These are phyloP conservation scores for Oryzias curvinotus DNA, from an alignment of 2,113 vertebrate species.

Conservation along the genomic window DNA sequence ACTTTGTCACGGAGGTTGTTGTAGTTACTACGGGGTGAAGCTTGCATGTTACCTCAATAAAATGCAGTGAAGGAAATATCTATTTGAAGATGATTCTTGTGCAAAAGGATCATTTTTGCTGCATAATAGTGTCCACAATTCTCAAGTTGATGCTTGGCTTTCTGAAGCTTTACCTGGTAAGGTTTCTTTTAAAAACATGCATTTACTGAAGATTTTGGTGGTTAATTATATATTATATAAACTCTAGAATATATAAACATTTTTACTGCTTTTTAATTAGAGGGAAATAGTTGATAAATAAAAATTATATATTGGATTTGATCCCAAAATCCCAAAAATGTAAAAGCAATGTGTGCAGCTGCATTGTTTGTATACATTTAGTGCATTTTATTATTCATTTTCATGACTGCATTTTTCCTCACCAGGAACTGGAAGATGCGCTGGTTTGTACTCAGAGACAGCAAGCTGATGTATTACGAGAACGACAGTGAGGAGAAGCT, in stretches of 20 bases:
- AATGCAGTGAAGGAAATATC: neutral
- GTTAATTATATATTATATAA: neutral
- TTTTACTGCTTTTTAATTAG: slow-evolving; percentile 1
- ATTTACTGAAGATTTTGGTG: neutral
- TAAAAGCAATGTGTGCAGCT: too few species aligned
- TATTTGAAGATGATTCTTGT: neutral
- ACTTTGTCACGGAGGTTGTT: slow-evolving; percentile 85
- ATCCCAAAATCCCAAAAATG: neutral
- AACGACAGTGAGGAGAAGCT: slow-evolving; percentile 92
- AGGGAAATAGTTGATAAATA: neutral
- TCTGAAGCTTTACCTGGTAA: too few species aligned
- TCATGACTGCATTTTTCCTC: slow-evolving; percentile 15
- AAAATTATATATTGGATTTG: neutral
- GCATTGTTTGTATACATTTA: too few species aligned
- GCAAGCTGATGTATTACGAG: slow-evolving; percentile 91
- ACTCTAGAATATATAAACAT: neutral
- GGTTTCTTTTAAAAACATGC: neutral
- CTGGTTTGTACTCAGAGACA: slow-evolving; percentile 91
- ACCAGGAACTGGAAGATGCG: slow-evolving; percentile 92
- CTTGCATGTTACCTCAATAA: slow-evolving; percentile 42
- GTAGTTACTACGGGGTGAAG: slow-evolving; percentile 63
- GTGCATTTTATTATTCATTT: slow-evolving; percentile 4
- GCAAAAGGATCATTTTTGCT: neutral
- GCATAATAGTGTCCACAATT: neutral
- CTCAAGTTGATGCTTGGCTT: too few species aligned